phyloP scores from a whole-genome alignment of 2,888 invertebrate genomes.

The Lycocerus yunnanus region DNA sequence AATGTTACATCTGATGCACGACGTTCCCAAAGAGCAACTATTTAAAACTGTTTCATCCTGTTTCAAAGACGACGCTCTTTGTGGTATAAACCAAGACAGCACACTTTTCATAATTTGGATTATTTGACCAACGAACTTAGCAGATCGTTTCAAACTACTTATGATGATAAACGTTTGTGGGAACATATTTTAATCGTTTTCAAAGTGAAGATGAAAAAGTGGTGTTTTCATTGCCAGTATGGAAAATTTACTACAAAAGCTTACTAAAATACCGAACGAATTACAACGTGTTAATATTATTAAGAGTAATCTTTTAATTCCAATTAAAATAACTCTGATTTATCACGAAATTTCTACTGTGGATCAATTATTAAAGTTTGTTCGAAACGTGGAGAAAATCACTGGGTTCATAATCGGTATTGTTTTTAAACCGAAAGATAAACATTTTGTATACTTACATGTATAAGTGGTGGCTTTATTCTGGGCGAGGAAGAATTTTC shows the following conservation, averaged over 20 bases:
- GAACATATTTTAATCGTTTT: background rate
- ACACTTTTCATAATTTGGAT: background rate
- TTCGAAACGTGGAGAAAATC: background rate
- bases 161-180: background rate
- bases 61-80: background rate
- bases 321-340: background rate
- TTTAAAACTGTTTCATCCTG: background rate
- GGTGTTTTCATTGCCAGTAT: background rate
- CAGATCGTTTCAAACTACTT: background rate
- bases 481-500: no score
- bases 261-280: background rate
- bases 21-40: background rate
- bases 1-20: background rate
- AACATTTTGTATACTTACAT: no score
- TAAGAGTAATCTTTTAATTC: background rate
- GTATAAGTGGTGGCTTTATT: no score
- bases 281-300: background rate
- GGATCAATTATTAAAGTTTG: background rate
- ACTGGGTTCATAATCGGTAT: background rate
- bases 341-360: background rate
- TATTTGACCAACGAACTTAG: background rate
- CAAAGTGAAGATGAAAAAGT: background rate
- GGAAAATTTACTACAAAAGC: background rate
- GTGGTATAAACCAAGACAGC: background rate
- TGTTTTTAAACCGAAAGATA: no score